A percentile compares a stretch with the other conserved stretches of the same genome.
These are phyloP conservation scores for Caiman crocodilus DNA, from an alignment of 2,797 vertebrate genomes.

Conservation along the genomic window DNA sequence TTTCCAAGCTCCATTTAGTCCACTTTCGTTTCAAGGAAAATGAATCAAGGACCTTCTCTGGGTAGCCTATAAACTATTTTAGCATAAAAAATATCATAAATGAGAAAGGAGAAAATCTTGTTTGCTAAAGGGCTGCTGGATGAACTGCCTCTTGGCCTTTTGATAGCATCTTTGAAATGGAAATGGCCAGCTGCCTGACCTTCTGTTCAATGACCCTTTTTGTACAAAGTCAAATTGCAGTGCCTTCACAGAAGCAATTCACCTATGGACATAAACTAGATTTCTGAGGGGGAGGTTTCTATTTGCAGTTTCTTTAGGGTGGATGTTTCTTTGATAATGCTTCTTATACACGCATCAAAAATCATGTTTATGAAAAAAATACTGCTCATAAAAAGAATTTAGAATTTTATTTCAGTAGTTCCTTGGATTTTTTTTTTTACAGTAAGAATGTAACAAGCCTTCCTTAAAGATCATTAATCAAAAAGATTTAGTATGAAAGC, in stretches of 20 bases:
- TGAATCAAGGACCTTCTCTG: conserved; percentile 83
- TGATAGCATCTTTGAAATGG: conserved; percentile 96
- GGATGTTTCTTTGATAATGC: not conserved
- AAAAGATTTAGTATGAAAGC: conserved; percentile 67
- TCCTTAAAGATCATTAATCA: conserved; percentile 70
- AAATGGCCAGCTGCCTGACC: conserved; percentile 98
- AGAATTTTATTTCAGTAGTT: conserved; percentile 43
- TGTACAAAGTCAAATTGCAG: conserved; percentile 94
- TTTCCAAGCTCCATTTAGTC: conserved; percentile 83
- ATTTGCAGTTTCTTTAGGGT: conserved; percentile 56
- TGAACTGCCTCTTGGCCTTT: conserved; percentile 88
- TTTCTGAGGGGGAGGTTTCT: conserved; percentile 69
- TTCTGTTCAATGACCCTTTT: conserved; percentile 96
- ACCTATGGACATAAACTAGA: conserved; percentile 85
- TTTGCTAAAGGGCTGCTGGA: conserved; percentile 85
- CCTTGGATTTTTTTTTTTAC: conserved; percentile 12
- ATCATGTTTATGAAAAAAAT: conserved; percentile 53
- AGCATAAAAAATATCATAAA: conserved; percentile 90
- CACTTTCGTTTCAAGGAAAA: conserved; percentile 84
- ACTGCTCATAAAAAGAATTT: conserved; percentile 12
- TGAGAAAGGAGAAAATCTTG: conserved; percentile 88
- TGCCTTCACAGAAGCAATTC: conserved; percentile 82
- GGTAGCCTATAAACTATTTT: conserved; percentile 81
- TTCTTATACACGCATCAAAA: conserved; percentile 18
- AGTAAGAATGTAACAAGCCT: conserved; percentile 55